Base-by-base conservation (phyloP, 1,140 invertebrate genomes). In the Fopius arisanus region DNA sequence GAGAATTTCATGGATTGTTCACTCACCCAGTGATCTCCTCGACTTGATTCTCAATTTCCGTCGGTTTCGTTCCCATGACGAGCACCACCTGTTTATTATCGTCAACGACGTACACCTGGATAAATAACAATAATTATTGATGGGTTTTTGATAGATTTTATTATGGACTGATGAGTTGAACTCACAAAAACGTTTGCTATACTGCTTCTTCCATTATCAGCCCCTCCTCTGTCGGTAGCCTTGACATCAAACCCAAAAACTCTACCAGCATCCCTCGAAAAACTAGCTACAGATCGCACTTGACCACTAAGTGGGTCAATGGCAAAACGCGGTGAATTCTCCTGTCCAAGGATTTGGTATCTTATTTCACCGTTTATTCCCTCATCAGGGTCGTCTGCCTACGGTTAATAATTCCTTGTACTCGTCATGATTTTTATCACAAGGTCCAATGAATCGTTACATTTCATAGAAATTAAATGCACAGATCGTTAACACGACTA, bases 231-330 rank as follows among this genome's bases (percentile, higher is more conserved):
- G 81, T 96, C 95, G 0, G 94, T 95, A 3, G 95, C 95, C 86
- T 95, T 95, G n/a, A 96, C 94, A 86, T 96, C 94, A 80, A 96
- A 96, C 2, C 93, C 93, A 79, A 93, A 96, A 40, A 96, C 92
- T 73, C 91, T 88, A 2, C 94, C 93, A 14, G 91, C 91, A 66
- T 94, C 92, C 37, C 90, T 86, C 1, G 88, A 83, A 73, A 93
- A 91, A 33, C 91, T 90, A 4, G 90, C 89, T 19, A 94, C 89
- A 0, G 93, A 90, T n/a, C 93, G 88, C 16, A 96, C 92, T 77
- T 93, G 91, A 5, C 94, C 95, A 21, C 90, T 92, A 0, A 91
- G 80, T 2, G 94, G 90, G 83, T 96, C 94, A 72, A 96, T 92
- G 72, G 92, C 90, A 80, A 96, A 96, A 19, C 94, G 89, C 5